Conservation (phyloP, 2,888 invertebrate genomes). For the Synanthedon andrenaeformis region DNA sequence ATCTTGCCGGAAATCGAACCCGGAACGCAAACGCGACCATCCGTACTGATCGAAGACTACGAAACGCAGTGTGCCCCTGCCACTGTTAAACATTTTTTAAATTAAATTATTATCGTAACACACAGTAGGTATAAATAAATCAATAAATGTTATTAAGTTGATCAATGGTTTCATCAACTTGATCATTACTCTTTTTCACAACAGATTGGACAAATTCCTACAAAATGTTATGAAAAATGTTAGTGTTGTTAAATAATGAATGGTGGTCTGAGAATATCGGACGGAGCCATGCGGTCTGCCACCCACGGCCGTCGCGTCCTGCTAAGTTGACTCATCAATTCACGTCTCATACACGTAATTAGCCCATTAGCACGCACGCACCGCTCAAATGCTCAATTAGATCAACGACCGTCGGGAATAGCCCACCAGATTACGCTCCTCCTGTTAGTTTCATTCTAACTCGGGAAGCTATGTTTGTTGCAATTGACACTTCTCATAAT, state of each 20-base stretch:
- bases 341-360: constrained; percentile 59
- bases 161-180: background rate
- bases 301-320: constrained; percentile 59
- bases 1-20: too few species aligned
- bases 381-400: constrained; percentile 66
- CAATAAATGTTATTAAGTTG: background rate
- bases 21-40: too few species aligned
- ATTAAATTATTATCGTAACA: too few species aligned
- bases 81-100: too few species aligned
- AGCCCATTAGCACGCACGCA: constrained; percentile 67
- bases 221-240: background rate
- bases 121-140: too few species aligned
- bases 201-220: background rate
- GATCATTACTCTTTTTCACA: background rate
- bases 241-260: background rate
- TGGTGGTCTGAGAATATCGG: constrained; percentile 4
- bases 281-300: constrained; percentile 67
- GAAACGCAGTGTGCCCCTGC: too few species aligned
- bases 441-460: constrained; percentile 35
- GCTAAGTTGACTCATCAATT: constrained; percentile 60
- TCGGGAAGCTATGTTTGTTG: constrained; percentile 25
- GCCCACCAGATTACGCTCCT: constrained; percentile 47
- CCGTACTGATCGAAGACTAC: too few species aligned
- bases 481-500: constrained; percentile 34
- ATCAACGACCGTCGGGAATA: constrained; percentile 57